Base-by-base conservation (phyloP, 2,888 invertebrate genomes). In the Ypsolopha scabrella region DNA sequence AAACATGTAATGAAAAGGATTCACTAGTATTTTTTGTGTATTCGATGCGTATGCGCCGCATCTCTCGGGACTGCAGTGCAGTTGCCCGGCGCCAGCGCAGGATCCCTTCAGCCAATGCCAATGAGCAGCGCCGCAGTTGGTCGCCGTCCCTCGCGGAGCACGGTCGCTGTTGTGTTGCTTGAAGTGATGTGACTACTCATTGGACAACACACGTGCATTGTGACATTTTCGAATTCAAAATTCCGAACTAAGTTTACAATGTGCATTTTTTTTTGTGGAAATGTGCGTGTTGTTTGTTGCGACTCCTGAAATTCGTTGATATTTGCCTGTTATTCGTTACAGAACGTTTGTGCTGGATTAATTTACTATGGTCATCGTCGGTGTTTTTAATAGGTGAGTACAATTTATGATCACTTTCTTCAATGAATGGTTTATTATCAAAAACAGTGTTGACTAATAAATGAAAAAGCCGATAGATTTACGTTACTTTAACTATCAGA, bases 361-460 rank as follows among this genome's bases (percentile, higher is more conserved):
- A 70, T 79, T 78, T 75, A 83, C 69, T 75, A 86, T 86, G 85
- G 85, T 86, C 71, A 85, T 86, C 68, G 83, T 86, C 71, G 77
- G 85, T 71, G 85, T 86, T 67, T 86, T 86, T 70, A 86, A 80
- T 77, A 85, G 85, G 85, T 85, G 65, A 75, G 81, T 75, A 55
- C 41, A 49, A 48, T 51, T 52, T 50, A 51, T 54, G 1, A 10
- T 35, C 35, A n/a, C 53, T 60, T 51, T 44, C 51, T 39, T 56
- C 33, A 46, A 37, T 45, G 11, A 39, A 10, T 51, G 33, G 24
- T 36, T 39, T 43, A 1, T 24, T 43, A 24, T 24, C 24, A 24
- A 24, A 24, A 24, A 24, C 4, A 3, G 24, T 4, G 2, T 24
- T 24, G 4, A 24, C 24, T 24, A 24, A 24, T 24, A 24, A 24